Percentiles rank a stretch among this genome's conserved stretches.
phyloP scores from a whole-genome alignment of 2,113 vertebrate species.

The Furnarius figulus region DNA sequence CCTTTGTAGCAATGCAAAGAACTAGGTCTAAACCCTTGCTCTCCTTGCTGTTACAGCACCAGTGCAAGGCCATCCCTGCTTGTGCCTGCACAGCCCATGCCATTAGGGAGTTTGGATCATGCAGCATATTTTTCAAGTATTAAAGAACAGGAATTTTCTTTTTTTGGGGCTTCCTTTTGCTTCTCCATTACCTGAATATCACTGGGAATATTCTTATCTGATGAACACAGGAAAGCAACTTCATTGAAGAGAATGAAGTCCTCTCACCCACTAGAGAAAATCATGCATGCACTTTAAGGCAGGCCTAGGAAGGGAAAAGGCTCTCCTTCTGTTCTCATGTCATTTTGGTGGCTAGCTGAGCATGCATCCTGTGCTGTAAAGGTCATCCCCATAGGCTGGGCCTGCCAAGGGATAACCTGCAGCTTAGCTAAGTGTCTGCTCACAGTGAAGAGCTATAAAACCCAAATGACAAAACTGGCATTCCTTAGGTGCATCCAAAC shows the following conservation, averaged over 20 bases:
- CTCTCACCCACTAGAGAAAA: background rate
- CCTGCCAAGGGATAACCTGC: background rate
- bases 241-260: background rate
- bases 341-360: background rate
- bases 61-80: background rate
- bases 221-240: background rate
- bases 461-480: background rate
- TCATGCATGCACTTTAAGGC: accelerated
- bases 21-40: background rate
- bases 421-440: background rate
- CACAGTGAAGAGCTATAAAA: background rate
- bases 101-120: background rate
- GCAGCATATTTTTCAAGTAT: background rate
- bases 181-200: background rate
- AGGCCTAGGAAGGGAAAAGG: background rate
- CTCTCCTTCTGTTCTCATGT: background rate
- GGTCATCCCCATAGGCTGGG: background rate
- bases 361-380: accelerated
- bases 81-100: background rate
- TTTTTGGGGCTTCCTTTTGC: background rate
- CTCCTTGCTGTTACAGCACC: background rate
- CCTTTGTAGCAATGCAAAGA: background rate
- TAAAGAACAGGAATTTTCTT: background rate
- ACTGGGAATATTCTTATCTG: background rate
- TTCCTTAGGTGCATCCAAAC: background rate